These are phyloP conservation scores for Amblyornis subalaris DNA, from an alignment of 2,113 vertebrate genomes.

Conservation along the genomic window DNA sequence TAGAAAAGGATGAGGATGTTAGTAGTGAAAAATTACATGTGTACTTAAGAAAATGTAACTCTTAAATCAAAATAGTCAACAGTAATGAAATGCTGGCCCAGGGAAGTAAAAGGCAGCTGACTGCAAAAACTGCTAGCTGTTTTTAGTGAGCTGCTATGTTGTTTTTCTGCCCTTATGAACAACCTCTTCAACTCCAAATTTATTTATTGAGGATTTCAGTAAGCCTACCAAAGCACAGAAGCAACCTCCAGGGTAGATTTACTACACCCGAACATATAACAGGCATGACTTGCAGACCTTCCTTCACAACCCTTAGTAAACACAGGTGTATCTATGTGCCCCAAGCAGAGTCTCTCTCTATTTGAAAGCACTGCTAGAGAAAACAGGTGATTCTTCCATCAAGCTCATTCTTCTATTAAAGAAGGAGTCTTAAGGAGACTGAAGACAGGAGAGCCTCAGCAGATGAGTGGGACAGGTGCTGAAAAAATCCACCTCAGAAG, in stretches of 20 bases:
- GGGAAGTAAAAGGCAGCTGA: not conserved
- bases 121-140: not conserved
- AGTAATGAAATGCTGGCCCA: not conserved
- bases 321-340: not conserved
- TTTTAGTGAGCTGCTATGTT: not conserved
- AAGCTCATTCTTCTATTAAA: not conserved
- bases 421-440: not conserved
- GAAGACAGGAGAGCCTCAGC: not conserved
- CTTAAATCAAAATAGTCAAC: not conserved
- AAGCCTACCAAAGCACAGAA: not conserved
- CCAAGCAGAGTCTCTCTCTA: not conserved
- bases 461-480: slow-evolving; percentile 12
- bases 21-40: not conserved
- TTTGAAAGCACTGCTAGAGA: not conserved
- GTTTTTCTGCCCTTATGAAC: not conserved
- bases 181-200: not conserved
- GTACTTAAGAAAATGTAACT: not conserved
- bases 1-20: not conserved
- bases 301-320: not conserved
- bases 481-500: not conserved
- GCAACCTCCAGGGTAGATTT: not conserved
- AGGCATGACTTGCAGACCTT: not conserved
- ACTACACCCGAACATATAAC: not conserved
- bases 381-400: not conserved
- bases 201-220: not conserved